A percentile compares a stretch with the other conserved stretches of the same genome.
Conservation (phyloP, 2,888 invertebrate species). For the Artemia sinica region DNA sequence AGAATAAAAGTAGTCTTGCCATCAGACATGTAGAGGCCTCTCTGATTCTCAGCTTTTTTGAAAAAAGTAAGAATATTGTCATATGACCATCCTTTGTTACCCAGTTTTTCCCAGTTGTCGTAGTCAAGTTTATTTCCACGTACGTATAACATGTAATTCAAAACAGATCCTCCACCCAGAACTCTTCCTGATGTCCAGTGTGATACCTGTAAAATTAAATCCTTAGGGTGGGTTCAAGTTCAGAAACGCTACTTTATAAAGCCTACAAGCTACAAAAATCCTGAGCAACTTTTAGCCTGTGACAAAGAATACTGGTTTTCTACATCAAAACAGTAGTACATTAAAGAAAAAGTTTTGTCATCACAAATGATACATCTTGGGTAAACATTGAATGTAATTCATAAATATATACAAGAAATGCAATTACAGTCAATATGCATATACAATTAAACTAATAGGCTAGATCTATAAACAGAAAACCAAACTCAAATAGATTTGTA, state of each 20-base stretch:
- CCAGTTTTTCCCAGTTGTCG: constrained; percentile 20
- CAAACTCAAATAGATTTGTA: too few relatives aligned
- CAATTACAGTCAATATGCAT: too few relatives aligned
- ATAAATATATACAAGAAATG: too few relatives aligned
- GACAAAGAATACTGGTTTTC: too few relatives aligned
- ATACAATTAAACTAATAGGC: too few relatives aligned
- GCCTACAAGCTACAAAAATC: too few relatives aligned
- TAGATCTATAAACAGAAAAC: too few relatives aligned
- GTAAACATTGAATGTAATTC: too few relatives aligned
- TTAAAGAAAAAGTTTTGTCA: too few relatives aligned
- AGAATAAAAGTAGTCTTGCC: not conserved
- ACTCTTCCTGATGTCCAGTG: constrained; percentile 21
- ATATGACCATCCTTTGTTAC: constrained; percentile 29
- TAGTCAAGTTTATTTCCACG: constrained; percentile 20
- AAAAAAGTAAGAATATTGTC: constrained; percentile 30
- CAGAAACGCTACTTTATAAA: not conserved
- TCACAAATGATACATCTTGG: too few relatives aligned
- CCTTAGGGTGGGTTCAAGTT: not conserved
- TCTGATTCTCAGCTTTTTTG: constrained; percentile 29
- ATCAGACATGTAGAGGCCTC: constrained; percentile 16
- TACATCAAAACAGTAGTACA: too few relatives aligned
- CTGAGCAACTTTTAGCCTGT: too few relatives aligned
- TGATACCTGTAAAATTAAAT: constrained; percentile 17
- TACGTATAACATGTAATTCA: constrained; percentile 22
- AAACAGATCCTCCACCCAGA: constrained; percentile 18